Base-by-base conservation (phyloP, 1,140 invertebrate species). In the Drosophila mojavensis region DNA sequence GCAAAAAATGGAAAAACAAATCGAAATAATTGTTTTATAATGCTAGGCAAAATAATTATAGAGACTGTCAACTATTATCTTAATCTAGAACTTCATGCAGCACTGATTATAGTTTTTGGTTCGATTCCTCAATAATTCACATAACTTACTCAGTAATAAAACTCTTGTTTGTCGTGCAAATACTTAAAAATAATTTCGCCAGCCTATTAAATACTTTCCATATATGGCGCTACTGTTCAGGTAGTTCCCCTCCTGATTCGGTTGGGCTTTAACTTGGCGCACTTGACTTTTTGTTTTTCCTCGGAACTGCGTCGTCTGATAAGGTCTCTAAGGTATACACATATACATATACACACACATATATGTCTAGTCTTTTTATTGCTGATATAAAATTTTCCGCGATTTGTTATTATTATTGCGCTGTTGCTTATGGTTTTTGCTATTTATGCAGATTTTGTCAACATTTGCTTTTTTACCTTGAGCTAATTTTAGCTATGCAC, bases 371-470 rank as follows among this genome's bases (percentile, higher is more conserved):
- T 39, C 11, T 39, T 10, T 47, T 61, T 26, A 43, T 30, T 28
- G 58, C 68, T 74, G 64, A 85, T 78, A 74, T 65, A 55, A 61
- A 66, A 59, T 66, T 79, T 66, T 63, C 73, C 33, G 51, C 65
- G 59, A 63, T 61, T 72, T 67, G 2, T 59, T 59, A 26, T 64
- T 63, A 24, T 58, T 71, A 26, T 58, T 65, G 33, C 28, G 45
- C 28, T 43, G 20, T 61, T 83, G 43, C 77, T 84, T 47, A 47
- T 47, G 64, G 61, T 26, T 50, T 69, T 75, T 60, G 56, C 53
- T 79, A 66, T 79, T 81, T 72, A 76, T 86, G 79, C 79, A 76
- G 83, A 81, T 76, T 47, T 61, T 15, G 66, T 66, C 61, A 62
- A 58, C 41, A 4, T 50, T 50, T 50, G 9, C 15, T 47, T 47